A percentile compares a stretch with the other conserved stretches of the same genome.
These are phyloP conservation scores for Marisa cornuarietis DNA, from an alignment of 1,140 invertebrate species.

Conservation along the genomic window DNA sequence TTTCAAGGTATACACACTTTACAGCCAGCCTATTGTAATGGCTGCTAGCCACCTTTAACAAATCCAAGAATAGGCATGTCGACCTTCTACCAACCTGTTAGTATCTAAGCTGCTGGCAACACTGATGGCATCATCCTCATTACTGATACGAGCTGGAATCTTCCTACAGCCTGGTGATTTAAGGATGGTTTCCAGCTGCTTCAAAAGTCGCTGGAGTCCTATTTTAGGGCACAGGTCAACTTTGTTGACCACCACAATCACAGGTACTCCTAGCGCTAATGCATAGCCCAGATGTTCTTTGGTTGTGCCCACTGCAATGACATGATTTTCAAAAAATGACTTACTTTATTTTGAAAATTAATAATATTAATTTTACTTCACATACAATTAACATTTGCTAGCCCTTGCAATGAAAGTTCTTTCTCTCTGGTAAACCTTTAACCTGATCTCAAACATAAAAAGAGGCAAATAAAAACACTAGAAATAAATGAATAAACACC, in stretches of 20 bases:
- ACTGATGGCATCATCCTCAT: conserved; percentile 92
- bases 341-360: conserved; percentile 9
- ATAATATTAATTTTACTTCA: not conserved
- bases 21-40: too few species aligned
- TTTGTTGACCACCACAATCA: conserved; percentile 99
- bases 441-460: not conserved
- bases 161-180: conserved; percentile 98
- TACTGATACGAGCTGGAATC: conserved; percentile 93
- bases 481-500: not conserved
- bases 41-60: too few species aligned
- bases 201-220: conserved; percentile 93
- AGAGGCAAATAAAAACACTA: not conserved
- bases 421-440: not conserved
- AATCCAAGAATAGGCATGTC: too few species aligned
- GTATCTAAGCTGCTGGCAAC: conserved; percentile 99
- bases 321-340: not conserved
- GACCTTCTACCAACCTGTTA: conserved; percentile 76
- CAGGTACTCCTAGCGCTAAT: conserved; percentile 93
- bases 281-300: conserved; percentile 98
- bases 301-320: conserved; percentile 87
- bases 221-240: conserved; percentile 99
- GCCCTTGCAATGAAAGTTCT: not conserved
- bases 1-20: too few species aligned
- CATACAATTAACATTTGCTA: not conserved
- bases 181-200: conserved; percentile 89